A percentile compares a stretch with the other conserved stretches of the same genome.
phyloP scores from a whole-genome alignment of 2,113 vertebrate species.

The Sylvia atricapilla region DNA sequence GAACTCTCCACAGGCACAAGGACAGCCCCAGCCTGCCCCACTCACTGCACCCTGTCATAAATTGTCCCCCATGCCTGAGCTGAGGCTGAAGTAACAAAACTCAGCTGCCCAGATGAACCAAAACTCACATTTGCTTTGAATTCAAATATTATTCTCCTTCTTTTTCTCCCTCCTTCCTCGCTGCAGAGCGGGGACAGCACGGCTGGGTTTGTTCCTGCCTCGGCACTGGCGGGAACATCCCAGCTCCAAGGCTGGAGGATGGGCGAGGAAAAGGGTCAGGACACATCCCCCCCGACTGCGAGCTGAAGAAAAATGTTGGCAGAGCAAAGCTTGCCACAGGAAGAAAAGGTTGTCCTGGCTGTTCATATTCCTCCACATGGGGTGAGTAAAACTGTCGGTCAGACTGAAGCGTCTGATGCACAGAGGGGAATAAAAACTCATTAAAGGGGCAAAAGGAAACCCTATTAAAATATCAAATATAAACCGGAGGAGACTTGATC shows the following conservation, averaged over 20 bases:
- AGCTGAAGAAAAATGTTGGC: constrained; percentile 10
- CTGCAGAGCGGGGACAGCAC: not conserved
- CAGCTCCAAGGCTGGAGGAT: not conserved
- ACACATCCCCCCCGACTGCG: not conserved
- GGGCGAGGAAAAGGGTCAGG: constrained; percentile 43
- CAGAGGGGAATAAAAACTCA: constrained; percentile 32
- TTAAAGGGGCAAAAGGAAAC: constrained; percentile 44
- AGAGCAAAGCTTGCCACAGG: constrained; percentile 15
- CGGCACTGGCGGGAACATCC: not conserved
- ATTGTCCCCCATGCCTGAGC: not conserved
- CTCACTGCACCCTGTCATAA: not conserved
- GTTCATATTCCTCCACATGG: constrained; percentile 6
- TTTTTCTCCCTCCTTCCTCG: not conserved
- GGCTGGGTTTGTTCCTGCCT: not conserved
- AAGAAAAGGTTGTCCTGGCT: constrained; percentile 12
- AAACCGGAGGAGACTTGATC: constrained; percentile 5
- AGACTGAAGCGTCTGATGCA: constrained; percentile 1
- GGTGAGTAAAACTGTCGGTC: constrained; percentile 48
- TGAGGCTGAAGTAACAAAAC: not conserved
- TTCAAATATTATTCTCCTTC: not conserved
- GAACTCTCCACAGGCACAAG: not conserved
- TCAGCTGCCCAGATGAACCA: not conserved
- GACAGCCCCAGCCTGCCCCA: not conserved
- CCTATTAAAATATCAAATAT: constrained; percentile 43
- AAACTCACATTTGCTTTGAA: not conserved